Evolutionary conservation across 2,888 invertebrate species (phyloP).

Genomic region (Oeneis ivallda): DNA sequence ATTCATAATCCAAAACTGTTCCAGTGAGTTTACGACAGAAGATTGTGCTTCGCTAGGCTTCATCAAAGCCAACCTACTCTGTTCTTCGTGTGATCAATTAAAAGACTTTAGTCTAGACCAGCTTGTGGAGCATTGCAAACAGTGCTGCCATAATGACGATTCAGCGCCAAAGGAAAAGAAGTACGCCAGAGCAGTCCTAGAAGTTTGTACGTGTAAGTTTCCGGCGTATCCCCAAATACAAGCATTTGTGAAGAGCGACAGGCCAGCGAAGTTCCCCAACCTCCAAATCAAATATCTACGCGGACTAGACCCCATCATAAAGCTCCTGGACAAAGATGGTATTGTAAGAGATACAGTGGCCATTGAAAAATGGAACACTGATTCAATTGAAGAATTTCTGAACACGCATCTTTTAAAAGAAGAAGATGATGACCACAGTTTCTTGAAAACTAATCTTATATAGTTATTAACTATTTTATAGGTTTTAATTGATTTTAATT

Average conservation of each 20-base stretch:
- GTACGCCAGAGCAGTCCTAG: constrained; percentile 94
- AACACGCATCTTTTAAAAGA: constrained; percentile 89
- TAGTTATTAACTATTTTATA: constrained; percentile 41
- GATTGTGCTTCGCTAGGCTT: constrained; percentile 94
- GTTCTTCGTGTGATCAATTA: constrained; percentile 93
- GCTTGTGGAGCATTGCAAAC: constrained; percentile 86
- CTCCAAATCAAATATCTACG: constrained; percentile 95
- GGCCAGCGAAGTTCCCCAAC: constrained; percentile 94
- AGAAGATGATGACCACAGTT: constrained; percentile 79
- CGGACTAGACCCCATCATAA: constrained; percentile 96
- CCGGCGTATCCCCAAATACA: constrained; percentile 98
- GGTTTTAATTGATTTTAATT: background rate
- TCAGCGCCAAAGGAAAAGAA: constrained; percentile 84
- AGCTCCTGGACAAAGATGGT: constrained; percentile 91
- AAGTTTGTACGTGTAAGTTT: constrained; percentile 99
- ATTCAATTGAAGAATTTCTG: constrained; percentile 97
- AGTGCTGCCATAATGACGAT: constrained; percentile 91
- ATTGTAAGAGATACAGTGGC: constrained; percentile 94
- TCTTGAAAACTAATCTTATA: constrained; percentile 83
- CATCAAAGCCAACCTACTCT: constrained; percentile 91
- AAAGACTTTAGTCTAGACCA: constrained; percentile 87
- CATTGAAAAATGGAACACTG: constrained; percentile 99
- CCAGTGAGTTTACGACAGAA: constrained; percentile 86
- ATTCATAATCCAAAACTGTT: constrained; percentile 35
- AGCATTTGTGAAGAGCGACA: constrained; percentile 97